Evolutionary conservation across 2,797 vertebrate species (phyloP).

Genomic region (Sebastiscus tertius): DNA sequence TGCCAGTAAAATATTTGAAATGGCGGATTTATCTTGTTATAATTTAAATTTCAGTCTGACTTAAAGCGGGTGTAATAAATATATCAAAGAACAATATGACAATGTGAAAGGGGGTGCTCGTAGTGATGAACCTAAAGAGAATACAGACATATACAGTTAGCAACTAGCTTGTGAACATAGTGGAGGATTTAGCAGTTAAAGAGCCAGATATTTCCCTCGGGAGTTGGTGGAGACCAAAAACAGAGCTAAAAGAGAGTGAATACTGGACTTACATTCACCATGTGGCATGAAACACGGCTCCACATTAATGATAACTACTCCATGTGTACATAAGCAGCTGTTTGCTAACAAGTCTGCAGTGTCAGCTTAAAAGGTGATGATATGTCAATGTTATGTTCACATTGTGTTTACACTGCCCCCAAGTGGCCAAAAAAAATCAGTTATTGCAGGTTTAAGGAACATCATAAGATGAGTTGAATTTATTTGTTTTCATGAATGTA

Average conservation of each 20-base stretch:
- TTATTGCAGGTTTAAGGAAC: neutral
- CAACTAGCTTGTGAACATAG: neutral
- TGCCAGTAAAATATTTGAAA: neutral
- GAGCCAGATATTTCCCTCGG: neutral
- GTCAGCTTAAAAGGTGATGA: neutral
- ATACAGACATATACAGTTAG: neutral
- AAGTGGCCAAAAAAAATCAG: neutral
- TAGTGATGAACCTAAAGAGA: neutral
- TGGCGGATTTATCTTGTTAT: neutral
- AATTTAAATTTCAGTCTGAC: neutral
- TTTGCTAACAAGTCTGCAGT: neutral
- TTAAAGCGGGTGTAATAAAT: neutral
- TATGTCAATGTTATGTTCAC: neutral
- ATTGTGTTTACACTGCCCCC: neutral
- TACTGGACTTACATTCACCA: neutral
- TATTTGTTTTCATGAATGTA: neutral
- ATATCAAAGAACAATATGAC: neutral
- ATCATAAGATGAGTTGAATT: neutral
- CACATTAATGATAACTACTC: neutral
- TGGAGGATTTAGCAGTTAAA: neutral
- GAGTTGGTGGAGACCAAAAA: neutral
- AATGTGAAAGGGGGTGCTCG: neutral
- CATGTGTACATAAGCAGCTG: neutral
- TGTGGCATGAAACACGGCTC: neutral
- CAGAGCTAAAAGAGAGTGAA: neutral